Evolutionary conservation across 2,113 vertebrate genomes (phyloP).

Genomic region (Caretta caretta): DNA sequence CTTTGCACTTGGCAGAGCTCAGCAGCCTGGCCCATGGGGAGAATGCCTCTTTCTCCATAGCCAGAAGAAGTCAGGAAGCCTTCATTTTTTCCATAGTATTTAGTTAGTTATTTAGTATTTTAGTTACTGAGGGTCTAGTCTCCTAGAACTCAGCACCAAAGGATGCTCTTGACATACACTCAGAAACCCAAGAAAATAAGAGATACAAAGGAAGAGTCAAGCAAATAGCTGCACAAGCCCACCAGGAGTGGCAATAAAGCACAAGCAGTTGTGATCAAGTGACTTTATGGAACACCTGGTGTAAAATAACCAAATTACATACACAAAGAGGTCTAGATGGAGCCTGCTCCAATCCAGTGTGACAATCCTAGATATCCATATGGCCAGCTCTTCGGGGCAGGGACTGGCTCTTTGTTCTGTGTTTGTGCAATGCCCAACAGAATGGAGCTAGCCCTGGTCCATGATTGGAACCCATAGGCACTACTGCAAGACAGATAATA

Average conservation of each 20-base stretch:
- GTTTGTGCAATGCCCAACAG: neutral
- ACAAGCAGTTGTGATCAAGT: neutral
- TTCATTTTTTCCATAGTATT: conserved; percentile 3
- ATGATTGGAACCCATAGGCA: neutral
- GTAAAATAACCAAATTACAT: neutral
- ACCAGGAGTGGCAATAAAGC: neutral
- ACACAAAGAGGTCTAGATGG: neutral
- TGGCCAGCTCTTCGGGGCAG: neutral
- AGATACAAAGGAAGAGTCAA: neutral
- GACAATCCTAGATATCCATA: fast-evolving
- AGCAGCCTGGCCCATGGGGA: conserved; percentile 24
- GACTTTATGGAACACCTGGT: neutral
- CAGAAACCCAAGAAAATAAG: neutral
- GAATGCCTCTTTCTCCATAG: neutral
- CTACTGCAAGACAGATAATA: neutral
- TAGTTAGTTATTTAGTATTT: neutral
- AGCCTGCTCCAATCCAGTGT: fast-evolving
- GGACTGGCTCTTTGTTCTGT: neutral
- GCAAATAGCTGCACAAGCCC: neutral
- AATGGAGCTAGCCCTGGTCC: neutral
- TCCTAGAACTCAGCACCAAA: neutral
- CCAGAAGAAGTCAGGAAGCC: conserved; percentile 50
- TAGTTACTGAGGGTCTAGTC: neutral
- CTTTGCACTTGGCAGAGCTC: conserved; percentile 62
- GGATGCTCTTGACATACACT: fast-evolving